Evolutionary conservation across 1,140 invertebrate genomes (phyloP), one percentile per base, ranked within the genome.

Genomic region (Aphis gossypii): DNA sequence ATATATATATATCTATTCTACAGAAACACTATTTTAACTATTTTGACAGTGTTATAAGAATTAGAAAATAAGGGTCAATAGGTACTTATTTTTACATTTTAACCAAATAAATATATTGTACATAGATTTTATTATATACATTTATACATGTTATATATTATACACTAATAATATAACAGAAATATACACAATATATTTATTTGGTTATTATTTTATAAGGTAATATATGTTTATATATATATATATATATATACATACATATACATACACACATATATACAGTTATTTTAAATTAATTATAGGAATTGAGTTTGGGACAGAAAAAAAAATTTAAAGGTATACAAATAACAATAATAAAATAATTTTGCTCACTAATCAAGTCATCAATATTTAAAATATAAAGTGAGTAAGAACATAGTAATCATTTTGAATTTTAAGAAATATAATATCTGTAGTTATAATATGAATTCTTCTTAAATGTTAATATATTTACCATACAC

Each of bases 101-200:
- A 23, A 54, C 87, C 87, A 89, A 89, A 89, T 89, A 89, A 89
- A 89, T 56, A 89, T 89, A 56, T 25, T 38, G 21, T 89, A 56
- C 25, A 89, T 41, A 56, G 35, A 89, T 41, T 25, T 35, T 88
- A 51, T 56, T 56, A 38, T 56, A 56, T 41, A 56, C 88, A 89
- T 89, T 89, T 89, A 89, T 56, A 41, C 51, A 56, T 89, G 35
- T 23, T 89, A 41, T 14, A 89, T 89, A 54, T 89, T 54, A 89
- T 54, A 89, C 48, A 54, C 86, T 48, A 48, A 87, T 86, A 48
- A 46, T 21, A 87, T 87, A 87, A 87, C 25, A 48, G 48, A 51
- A 87, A 51, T 48, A 87, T 87, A 87, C 51, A 87, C 30, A 87
- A 87, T 87, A 87, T 51, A 89, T 54, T 20, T 54, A 51, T 89